Percentiles rank a stretch among this genome's conserved stretches.
These are phyloP conservation scores for Smutsia temminckii DNA, from an alignment of 2,797 vertebrate genomes.

Conservation along the genomic window DNA sequence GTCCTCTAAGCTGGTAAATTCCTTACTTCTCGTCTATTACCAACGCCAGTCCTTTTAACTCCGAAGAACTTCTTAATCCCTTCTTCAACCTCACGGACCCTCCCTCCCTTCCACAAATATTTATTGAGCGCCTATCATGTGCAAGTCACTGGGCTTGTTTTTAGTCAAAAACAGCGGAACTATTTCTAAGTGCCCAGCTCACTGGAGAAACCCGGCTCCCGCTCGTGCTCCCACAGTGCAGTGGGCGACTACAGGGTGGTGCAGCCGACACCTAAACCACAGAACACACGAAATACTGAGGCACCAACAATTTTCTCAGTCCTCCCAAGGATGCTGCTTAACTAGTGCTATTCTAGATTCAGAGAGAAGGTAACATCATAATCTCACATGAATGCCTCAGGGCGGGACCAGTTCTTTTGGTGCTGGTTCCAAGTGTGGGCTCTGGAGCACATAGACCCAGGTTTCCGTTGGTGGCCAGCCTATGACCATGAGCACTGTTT, in stretches of 20 bases:
- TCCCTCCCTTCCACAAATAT: not conserved
- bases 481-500: not conserved
- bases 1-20: not conserved
- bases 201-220: not conserved
- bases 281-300: not conserved
- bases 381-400: not conserved
- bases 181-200: not conserved
- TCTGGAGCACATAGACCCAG: not conserved
- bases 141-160: not conserved
- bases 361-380: not conserved
- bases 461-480: not conserved
- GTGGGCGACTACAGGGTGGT: not conserved
- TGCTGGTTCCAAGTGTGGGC: not conserved
- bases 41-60: not conserved
- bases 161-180: not conserved
- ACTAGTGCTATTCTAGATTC: not conserved
- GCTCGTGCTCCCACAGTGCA: not conserved
- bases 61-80: not conserved
- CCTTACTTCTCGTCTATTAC: not conserved
- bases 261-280: not conserved
- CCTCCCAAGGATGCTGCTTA: not conserved
- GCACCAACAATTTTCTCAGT: not conserved
- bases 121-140: not conserved
- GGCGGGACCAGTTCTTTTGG: not conserved
- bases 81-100: not conserved